Conservation (phyloP, 1,140 invertebrate species). For the Stratiolaelaps scimitus region DNA sequence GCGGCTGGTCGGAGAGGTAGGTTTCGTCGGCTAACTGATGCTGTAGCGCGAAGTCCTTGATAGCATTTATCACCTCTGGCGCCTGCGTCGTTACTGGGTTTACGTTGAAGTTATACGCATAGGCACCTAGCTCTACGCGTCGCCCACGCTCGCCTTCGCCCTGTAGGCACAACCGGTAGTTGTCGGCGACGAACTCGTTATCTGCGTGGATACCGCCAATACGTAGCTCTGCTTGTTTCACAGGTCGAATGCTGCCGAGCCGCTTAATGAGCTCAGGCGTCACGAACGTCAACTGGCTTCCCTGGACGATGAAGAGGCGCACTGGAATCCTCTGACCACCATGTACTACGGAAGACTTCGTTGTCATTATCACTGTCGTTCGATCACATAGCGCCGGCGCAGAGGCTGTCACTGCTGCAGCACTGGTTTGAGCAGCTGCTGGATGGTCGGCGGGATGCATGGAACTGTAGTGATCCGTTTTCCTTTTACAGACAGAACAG, state of each 20-base stretch:
- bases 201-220: not conserved
- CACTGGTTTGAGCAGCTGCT: too few relatives aligned
- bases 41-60: not conserved
- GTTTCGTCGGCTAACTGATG: not conserved
- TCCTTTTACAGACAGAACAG: too few relatives aligned
- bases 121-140: not conserved
- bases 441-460: too few relatives aligned
- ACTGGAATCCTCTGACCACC: too few relatives aligned
- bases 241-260: not conserved
- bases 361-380: too few relatives aligned
- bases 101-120: slow-evolving; percentile 8
- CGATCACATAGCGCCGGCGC: too few relatives aligned
- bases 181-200: not conserved
- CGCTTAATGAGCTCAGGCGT: not conserved
- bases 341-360: too few relatives aligned
- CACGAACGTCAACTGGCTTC: not conserved
- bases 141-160: not conserved
- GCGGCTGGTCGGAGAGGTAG: not conserved
- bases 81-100: not conserved
- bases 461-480: too few relatives aligned
- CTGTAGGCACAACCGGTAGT: not conserved
- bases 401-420: too few relatives aligned
- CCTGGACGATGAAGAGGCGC: too few relatives aligned
- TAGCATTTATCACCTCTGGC: not conserved
- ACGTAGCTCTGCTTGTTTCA: not conserved